These are phyloP conservation scores for Aramus guarauna DNA, from an alignment of 2,113 vertebrate species.

Conservation along the genomic window DNA sequence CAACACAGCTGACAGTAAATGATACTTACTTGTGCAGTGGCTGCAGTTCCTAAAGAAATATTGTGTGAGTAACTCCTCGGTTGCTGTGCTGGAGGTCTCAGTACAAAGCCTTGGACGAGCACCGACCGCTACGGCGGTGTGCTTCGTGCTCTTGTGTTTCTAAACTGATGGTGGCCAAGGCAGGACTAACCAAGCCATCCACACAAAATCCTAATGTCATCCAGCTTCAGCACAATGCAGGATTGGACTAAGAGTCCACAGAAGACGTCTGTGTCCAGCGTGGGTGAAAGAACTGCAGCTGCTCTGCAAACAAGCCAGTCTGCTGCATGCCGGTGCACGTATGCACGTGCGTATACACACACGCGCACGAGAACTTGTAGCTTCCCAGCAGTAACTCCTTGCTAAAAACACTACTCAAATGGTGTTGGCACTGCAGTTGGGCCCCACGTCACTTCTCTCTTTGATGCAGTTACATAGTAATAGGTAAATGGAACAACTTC, in stretches of 20 bases:
- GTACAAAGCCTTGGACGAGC: background rate
- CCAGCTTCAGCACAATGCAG: background rate
- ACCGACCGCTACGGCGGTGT: background rate
- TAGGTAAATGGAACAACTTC: background rate
- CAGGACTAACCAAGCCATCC: background rate
- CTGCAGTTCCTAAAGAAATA: background rate
- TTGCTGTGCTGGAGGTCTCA: background rate
- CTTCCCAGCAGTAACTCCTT: background rate
- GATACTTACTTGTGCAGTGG: background rate
- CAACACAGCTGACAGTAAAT: background rate
- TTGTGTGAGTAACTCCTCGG: background rate
- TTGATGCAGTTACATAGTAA: background rate
- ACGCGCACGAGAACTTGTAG: background rate
- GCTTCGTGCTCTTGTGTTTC: accelerated
- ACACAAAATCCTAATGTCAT: background rate
- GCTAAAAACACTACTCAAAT: background rate
- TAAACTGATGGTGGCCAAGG: background rate
- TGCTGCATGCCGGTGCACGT: background rate
- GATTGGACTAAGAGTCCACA: background rate
- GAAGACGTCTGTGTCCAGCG: accelerated
- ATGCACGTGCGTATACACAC: too few species aligned
- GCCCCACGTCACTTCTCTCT: background rate
- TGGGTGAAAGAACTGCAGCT: accelerated
- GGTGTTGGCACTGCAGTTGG: accelerated
- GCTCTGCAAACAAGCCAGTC: background rate